Evolutionary conservation across 2,113 vertebrate species (phyloP), one percentile per base, ranked within the genome.

Genomic region (Pogonocichla stellata): DNA sequence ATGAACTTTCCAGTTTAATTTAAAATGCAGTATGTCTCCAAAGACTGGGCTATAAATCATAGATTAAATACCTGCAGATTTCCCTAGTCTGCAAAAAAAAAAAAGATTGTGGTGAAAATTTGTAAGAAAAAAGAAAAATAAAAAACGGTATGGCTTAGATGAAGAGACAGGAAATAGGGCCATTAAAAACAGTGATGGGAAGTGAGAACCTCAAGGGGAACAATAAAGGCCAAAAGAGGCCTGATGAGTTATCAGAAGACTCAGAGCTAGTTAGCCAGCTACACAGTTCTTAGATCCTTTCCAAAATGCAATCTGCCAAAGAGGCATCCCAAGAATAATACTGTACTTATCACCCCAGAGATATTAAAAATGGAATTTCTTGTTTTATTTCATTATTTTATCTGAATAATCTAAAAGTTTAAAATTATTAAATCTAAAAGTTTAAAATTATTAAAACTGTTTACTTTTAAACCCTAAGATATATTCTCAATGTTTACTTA

Each of bases 241-340:
- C 93, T 91, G 73, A 33, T 84, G 62, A 91, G 38, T 24, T 70
- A 71, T 95, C 65, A 89, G 81, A 74, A 94, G 83, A 90, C 14
- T 36, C 58, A 72, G 42, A 95, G 53, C 58, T 65, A 83, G 20
- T 45, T 75, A 96, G 75, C n/a, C 79, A 96, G 67, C 42, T 79
- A 84, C 20, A 81, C 0, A 91, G 42, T 26, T 80, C 92, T 94
- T 86, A 96, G 96, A 96, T 77, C 31, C n/a, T 93, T 28, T 80
- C 61, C 47, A 91, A 38, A 94, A 78, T 51, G 81, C 5, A 22
- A 80, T 58, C 42, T 96, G 51, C 72, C 80, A 92, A 79, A 86
- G 80, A 92, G 43, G 12, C 26, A 92, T 92, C 71, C 77, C 71
- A 95, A 85, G 51, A 96, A 84, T 91, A 97, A 93, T 48, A 94